phyloP scores from a whole-genome alignment of 2,797 vertebrate genomes.

The Furcifer pardalis region DNA sequence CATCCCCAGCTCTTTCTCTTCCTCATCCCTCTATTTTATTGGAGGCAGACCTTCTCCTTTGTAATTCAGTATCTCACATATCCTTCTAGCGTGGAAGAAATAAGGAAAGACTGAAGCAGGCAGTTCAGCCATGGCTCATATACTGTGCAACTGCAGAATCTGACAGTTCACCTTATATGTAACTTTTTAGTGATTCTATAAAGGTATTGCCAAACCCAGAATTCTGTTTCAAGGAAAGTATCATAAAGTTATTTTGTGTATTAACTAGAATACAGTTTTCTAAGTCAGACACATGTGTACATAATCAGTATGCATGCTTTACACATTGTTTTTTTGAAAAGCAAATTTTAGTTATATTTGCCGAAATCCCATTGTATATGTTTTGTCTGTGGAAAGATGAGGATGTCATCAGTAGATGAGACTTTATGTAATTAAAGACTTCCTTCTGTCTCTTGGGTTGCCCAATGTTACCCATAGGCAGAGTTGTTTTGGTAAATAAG shows the following conservation, averaged over 20 bases:
- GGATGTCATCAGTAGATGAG: too few relatives aligned
- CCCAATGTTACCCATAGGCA: too few relatives aligned
- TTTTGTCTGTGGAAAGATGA: too few relatives aligned
- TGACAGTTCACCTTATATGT: too few relatives aligned
- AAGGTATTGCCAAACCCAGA: too few relatives aligned
- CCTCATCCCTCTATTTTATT: not conserved
- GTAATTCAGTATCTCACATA: not conserved
- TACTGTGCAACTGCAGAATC: not conserved
- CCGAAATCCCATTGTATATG: too few relatives aligned
- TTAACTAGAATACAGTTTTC: not conserved
- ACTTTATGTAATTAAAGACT: too few relatives aligned
- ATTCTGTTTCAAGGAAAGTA: too few relatives aligned
- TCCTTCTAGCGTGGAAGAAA: not conserved
- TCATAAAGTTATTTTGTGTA: too few relatives aligned
- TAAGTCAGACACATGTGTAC: not conserved
- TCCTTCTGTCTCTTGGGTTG: too few relatives aligned
- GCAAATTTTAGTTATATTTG: not conserved
- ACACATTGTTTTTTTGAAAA: not conserved
- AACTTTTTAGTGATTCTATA: not conserved
- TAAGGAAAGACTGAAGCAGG: not conserved
- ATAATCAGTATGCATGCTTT: not conserved
- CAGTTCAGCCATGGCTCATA: not conserved
- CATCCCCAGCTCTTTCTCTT: not conserved
- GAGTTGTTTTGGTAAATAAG: too few relatives aligned
- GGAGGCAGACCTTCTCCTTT: not conserved